Evolutionary conservation across 2,888 invertebrate genomes (phyloP).

Genomic region (Teleiodes luculella): DNA sequence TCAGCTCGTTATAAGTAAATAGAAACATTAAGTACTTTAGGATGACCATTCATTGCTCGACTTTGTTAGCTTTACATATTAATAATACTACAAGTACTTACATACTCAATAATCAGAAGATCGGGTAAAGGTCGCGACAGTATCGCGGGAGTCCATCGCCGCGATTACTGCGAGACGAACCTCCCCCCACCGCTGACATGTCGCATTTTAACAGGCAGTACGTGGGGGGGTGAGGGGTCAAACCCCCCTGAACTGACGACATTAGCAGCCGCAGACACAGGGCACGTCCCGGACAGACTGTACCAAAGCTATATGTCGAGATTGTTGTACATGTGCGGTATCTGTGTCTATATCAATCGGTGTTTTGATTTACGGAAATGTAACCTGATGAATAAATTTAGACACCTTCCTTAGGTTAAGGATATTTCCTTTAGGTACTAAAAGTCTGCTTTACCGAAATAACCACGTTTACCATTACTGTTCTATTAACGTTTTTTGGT

Average conservation of each 20-base stretch:
- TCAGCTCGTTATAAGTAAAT: too few relatives aligned
- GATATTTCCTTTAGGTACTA: too few relatives aligned
- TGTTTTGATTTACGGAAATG: too few relatives aligned
- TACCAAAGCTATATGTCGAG: conserved; percentile 28
- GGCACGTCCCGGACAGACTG: conserved; percentile 66
- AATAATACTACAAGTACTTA: background rate
- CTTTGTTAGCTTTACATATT: background rate
- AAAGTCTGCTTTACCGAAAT: too few relatives aligned
- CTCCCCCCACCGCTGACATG: conserved; percentile 68
- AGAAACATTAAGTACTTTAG: too few relatives aligned
- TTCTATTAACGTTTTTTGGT: too few relatives aligned
- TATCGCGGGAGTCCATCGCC: conserved; percentile 60
- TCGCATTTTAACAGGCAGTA: conserved; percentile 75
- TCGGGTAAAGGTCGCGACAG: conserved; percentile 62
- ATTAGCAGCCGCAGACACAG: conserved; percentile 77
- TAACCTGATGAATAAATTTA: too few relatives aligned
- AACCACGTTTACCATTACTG: too few relatives aligned
- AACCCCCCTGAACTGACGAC: conserved; percentile 59
- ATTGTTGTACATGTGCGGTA: background rate
- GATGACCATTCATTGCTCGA: too few relatives aligned
- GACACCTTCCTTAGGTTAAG: too few relatives aligned
- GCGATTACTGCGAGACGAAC: conserved; percentile 57
- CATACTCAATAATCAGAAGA: conserved; percentile 12
- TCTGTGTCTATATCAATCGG: too few relatives aligned
- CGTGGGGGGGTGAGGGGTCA: conserved; percentile 42